Evolutionary conservation across 2,113 vertebrate species (phyloP).

Genomic region (Silurus glanis): DNA sequence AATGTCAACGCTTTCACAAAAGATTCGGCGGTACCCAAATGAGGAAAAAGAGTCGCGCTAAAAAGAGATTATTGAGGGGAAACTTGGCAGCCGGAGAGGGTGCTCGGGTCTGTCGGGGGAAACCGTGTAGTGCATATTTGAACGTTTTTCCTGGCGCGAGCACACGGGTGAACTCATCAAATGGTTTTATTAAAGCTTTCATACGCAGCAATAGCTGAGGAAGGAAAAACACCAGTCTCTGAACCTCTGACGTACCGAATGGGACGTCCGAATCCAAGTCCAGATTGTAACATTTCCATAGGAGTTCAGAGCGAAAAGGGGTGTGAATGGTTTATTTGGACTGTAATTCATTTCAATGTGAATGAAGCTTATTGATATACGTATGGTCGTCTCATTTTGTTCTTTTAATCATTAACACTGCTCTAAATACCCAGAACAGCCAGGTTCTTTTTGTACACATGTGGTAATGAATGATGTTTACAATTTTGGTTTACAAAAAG

Average conservation of each 20-base stretch:
- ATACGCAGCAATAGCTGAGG: not conserved
- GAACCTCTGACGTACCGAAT: not conserved
- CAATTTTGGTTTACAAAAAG: no score
- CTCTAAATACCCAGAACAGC: no score
- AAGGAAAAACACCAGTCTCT: not conserved
- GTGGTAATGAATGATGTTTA: not conserved
- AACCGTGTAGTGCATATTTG: not conserved
- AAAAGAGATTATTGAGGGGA: constrained; percentile 17
- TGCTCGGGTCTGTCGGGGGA: not conserved
- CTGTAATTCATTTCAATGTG: no score
- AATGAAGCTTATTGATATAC: not conserved
- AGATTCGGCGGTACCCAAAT: not conserved
- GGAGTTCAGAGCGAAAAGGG: not conserved
- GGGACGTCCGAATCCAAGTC: not conserved
- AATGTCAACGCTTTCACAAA: not conserved
- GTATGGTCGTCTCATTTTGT: not conserved
- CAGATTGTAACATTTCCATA: not conserved
- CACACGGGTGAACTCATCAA: not conserved
- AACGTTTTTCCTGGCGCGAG: constrained; percentile 1
- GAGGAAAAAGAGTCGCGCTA: not conserved
- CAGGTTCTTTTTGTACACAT: not conserved
- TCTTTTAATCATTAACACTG: not conserved
- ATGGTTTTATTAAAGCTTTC: constrained; percentile 1
- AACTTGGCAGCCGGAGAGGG: constrained; percentile 1
- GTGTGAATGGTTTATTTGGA: not conserved